Conservation (phyloP, 1,140 invertebrate species). For the Coelopa frigida region DNA sequence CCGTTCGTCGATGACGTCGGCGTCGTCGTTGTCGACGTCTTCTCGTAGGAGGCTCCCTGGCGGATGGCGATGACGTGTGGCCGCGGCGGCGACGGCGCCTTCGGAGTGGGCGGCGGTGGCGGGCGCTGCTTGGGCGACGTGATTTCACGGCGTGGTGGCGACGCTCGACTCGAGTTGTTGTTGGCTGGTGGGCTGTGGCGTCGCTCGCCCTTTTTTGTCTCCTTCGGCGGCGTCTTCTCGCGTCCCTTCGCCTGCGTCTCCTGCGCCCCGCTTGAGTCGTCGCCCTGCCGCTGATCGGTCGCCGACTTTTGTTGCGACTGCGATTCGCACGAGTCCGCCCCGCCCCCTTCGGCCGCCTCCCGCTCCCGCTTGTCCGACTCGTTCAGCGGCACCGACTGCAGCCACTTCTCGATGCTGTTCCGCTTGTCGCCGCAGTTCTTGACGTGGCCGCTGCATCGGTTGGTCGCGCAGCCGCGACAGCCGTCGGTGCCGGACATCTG, state of each 20-base stretch:
- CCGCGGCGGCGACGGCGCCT: neutral
- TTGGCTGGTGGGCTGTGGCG: no score
- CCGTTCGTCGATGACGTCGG: conserved; percentile 1
- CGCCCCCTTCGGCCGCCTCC: no score
- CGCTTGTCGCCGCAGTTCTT: conserved; percentile 57
- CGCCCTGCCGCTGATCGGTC: no score
- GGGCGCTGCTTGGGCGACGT: conserved; percentile 32
- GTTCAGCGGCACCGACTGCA: conserved; percentile 61
- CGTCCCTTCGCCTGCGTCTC: no score
- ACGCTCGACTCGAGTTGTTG: conserved; percentile 17
- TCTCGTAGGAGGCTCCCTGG: conserved; percentile 35
- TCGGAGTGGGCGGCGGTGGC: conserved; percentile 22
- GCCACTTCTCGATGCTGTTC: conserved; percentile 65
- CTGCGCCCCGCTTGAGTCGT: no score
- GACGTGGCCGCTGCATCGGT: conserved; percentile 30
- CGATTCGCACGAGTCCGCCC: no score
- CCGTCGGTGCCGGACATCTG: conserved; percentile 9
- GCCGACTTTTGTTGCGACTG: no score
- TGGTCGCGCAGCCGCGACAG: conserved; percentile 23
- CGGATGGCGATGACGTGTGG: conserved; percentile 7
- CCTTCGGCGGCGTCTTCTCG: no score
- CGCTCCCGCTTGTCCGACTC: no score
- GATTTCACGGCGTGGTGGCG: conserved; percentile 20
- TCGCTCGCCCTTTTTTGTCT: no score
- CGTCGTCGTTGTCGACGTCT: conserved; percentile 15